These are phyloP conservation scores for Formicarius rufipectus DNA, from an alignment of 2,113 vertebrate species.

Conservation along the genomic window DNA sequence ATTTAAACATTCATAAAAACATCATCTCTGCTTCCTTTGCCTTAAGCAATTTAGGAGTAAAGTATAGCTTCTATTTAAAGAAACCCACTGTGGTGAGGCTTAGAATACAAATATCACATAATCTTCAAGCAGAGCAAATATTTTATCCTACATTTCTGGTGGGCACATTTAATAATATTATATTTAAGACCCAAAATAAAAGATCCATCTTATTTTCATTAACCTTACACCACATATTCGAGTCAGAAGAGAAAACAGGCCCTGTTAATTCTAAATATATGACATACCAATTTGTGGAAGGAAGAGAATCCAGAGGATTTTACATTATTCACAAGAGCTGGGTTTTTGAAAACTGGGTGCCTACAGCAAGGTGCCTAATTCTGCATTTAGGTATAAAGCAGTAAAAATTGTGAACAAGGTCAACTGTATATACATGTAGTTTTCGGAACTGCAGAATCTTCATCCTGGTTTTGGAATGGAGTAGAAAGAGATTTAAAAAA, in stretches of 20 bases:
- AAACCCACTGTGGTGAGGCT: conserved; percentile 77
- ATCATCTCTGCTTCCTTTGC: conserved; percentile 79
- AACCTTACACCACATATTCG: background rate
- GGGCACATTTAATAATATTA: conserved; percentile 59
- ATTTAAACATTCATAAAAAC: conserved; percentile 78
- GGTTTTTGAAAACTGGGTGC: background rate
- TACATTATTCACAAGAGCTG: background rate
- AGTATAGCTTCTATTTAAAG: conserved; percentile 87
- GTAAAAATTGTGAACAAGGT: background rate
- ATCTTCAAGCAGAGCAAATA: conserved; percentile 72
- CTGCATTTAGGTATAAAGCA: background rate
- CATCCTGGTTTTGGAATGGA: background rate
- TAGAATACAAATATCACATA: conserved; percentile 78
- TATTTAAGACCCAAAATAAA: conserved; percentile 56
- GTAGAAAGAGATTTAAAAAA: background rate
- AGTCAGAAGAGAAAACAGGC: background rate
- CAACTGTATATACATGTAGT: background rate
- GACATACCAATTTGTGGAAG: background rate
- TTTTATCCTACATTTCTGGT: conserved; percentile 70
- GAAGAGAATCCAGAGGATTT: conserved; percentile 15
- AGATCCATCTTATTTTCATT: conserved; percentile 48
- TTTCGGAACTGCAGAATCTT: background rate
- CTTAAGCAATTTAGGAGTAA: conserved; percentile 80
- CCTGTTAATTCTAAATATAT: conserved; percentile 8
- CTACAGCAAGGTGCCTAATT: conserved; percentile 17